Percentiles rank a stretch among this genome's conserved stretches.
Evolutionary conservation across 37 sponge, comb jelly and placozoan species (phyloP).

Genomic region (Ianthella basta): DNA sequence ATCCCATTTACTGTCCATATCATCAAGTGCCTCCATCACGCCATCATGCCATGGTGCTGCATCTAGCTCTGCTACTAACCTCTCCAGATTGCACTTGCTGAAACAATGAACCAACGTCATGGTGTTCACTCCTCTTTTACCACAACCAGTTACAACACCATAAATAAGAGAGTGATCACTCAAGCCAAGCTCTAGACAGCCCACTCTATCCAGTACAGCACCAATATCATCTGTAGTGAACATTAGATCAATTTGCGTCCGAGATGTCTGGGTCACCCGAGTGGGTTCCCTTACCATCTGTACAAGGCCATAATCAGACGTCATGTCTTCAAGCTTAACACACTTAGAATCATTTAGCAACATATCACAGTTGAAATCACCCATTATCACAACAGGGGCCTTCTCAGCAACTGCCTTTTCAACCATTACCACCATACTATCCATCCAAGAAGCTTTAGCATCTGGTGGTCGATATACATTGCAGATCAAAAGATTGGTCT

Average conservation of each 20-base stretch:
- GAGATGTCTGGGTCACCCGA: slow-evolving; percentile 29
- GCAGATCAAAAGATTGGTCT: not conserved
- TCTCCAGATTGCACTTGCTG: slow-evolving; percentile 5
- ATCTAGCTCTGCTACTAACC: slow-evolving; percentile 4
- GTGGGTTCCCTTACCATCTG: slow-evolving; percentile 8
- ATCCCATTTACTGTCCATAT: slow-evolving; percentile 41
- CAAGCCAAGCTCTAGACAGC: not conserved
- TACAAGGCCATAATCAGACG: slow-evolving; percentile 16
- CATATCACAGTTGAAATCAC: slow-evolving; percentile 39
- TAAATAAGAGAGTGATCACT: slow-evolving; percentile 35
- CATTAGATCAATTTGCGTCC: not conserved
- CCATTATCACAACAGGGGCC: slow-evolving; percentile 15
- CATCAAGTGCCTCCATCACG: slow-evolving; percentile 29
- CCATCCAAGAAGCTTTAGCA: slow-evolving; percentile 25
- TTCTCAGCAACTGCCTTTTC: slow-evolving; percentile 18
- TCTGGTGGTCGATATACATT: slow-evolving; percentile 36
- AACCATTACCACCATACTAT: not conserved
- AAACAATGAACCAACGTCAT: slow-evolving; percentile 6
- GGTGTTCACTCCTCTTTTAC: not conserved
- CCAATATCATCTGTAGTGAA: not conserved
- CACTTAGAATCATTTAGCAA: not conserved
- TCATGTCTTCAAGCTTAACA: not conserved
- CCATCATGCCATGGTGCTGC: slow-evolving; percentile 35
- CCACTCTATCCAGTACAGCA: not conserved
- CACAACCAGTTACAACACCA: slow-evolving; percentile 2